These are phyloP conservation scores for Chloropsis hardwickii DNA, from an alignment of 2,113 vertebrate genomes.

Conservation along the genomic window DNA sequence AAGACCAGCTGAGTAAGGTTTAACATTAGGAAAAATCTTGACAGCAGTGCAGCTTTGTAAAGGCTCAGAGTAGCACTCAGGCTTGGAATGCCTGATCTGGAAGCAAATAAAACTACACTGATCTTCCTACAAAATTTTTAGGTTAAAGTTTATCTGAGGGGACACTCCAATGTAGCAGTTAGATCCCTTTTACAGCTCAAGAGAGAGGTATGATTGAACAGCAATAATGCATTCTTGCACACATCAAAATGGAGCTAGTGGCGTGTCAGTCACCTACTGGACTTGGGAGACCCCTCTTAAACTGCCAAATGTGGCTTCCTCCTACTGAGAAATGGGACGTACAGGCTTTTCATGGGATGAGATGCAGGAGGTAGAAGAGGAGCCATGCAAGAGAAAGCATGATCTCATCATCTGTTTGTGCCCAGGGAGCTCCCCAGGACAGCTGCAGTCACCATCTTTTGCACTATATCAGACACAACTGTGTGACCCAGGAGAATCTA, in stretches of 20 bases:
- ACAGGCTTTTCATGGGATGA: not conserved
- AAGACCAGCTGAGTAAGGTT: not conserved
- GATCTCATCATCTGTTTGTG: not conserved
- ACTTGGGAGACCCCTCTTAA: not conserved
- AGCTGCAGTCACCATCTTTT: not conserved
- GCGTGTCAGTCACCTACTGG: not conserved
- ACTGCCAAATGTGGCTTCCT: not conserved
- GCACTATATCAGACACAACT: not conserved
- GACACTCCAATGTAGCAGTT: not conserved
- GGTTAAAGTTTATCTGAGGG: not conserved
- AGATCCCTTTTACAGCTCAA: not conserved
- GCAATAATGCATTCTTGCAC: conserved; percentile 71
- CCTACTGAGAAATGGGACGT: not conserved
- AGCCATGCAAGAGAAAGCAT: not conserved
- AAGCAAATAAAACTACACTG: not conserved
- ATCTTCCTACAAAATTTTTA: not conserved
- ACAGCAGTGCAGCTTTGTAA: not conserved
- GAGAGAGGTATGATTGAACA: conserved; percentile 76
- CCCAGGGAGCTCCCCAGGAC: not conserved
- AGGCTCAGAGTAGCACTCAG: not conserved
- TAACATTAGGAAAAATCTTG: not conserved
- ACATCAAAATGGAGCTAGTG: conserved; percentile 31
- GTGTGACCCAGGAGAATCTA: not conserved
- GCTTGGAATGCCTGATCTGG: not conserved
- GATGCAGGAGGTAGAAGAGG: not conserved